Evolutionary conservation across 2,888 invertebrate species (phyloP), one percentile per base, ranked within the genome.

Genomic region (Leistus spinibarbis): DNA sequence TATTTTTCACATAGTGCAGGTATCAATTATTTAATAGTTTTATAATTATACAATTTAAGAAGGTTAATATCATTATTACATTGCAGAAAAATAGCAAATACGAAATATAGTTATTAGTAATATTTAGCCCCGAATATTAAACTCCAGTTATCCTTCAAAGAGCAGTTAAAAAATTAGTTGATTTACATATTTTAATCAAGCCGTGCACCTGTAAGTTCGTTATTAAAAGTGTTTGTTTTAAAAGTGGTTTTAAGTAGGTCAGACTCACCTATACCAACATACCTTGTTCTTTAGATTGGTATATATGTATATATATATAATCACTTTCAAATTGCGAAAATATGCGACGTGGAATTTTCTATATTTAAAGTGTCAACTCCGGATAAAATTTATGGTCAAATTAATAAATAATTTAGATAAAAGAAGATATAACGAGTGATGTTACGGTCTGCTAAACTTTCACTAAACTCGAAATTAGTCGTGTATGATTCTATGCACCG

Each of bases 271-370:
- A 40, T 40, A 40, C n/a, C n/a, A n/a, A n/a, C n/a, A n/a, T n/a
- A n/a, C 40, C 40, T 5, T 40, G 40, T 40, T 40, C 40, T 40
- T 40, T 40, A 40, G 40, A 40, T n/a, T n/a, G 69, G 57, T 69
- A 57, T 56, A 24, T 56, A 57, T 57, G 16, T n/a, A 63, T 19
- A 54, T 19, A 53, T 63, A 4, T 13, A 20, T 60, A 71, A 71
- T 71, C 71, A 63, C 63, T 71, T 71, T 71, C 71, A 53, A 63
- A 63, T 71, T 71, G 71, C 63, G 71, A 64, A 71, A 71, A 71
- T 71, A 23, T 71, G 22, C 16, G 17, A 53, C 10, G 22, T 71
- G 54, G 23, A 10, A 54, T 10, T 60, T 16, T 60, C 17, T 60
- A 60, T 4, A 16, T 54, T n/a, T 40, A 40, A 40, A 69, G 27